Evolutionary conservation across 2,797 vertebrate species (phyloP), one percentile per base, ranked within the genome.

Genomic region (Rhinogobio ventralis): DNA sequence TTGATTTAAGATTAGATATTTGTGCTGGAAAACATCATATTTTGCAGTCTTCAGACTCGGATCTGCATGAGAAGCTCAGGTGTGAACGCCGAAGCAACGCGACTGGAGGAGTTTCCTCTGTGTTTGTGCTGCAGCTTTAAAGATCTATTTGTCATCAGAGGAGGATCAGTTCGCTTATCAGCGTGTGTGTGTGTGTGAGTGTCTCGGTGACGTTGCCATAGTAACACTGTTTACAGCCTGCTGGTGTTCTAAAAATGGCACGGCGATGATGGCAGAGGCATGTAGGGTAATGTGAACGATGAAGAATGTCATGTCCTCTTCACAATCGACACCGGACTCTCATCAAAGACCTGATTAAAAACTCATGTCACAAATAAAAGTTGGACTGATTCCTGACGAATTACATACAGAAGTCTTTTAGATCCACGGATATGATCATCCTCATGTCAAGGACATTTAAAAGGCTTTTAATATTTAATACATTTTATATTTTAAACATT

Each of bases 161-260:
- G 92, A 93, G 92, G 62, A 30, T 23, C 60, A 94, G 96, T 95
- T 93, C 91, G 87, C 93, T 94, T 92, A 91, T 95, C 95, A 94
- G 95, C 95, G 94, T 94, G 93, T 94, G 92, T 93, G 91, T 93
- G 90, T 95, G 93, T 94, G 92, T 93, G 19, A 94, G 93, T 94
- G 92, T 93, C 93, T 93, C 89, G 83, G 91, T 93, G 90, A 92
- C 87, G 96, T 98, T 97, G 94, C 96, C 95, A 97, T 97, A 95
- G 96, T 94, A 96, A 98, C 96, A 36, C 90, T 96, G 92, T 96
- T 97, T 96, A 96, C 95, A 93, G 93, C 93, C 95, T 94, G 92
- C 90, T 92, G 89, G 89, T 92, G 91, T 94, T 94, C 93, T 94
- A 95, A 96, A 96, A 95, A 94, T 93, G 92, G 95, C 93, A 94